phyloP scores from a whole-genome alignment of 1,140 invertebrate species.

The Goniozus legneri region DNA sequence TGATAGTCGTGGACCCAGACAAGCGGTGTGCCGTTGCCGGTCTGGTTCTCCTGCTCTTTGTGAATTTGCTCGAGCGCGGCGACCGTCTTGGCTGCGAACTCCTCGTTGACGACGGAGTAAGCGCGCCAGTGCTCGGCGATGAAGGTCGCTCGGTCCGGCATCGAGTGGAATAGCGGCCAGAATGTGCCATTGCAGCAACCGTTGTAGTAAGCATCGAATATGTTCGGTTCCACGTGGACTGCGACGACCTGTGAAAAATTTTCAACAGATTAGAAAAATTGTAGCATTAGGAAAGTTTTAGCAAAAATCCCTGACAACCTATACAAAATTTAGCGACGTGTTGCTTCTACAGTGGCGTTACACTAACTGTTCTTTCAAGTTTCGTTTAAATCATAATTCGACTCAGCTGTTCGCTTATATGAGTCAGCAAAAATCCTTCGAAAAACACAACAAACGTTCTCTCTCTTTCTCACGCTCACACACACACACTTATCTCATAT shows the following conservation, averaged over 20 bases:
- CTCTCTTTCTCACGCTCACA: no score
- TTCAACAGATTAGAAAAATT: no score
- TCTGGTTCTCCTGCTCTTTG: constrained; percentile 58
- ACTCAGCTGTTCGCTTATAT: no score
- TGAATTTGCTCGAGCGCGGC: constrained; percentile 65
- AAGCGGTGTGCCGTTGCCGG: constrained; percentile 63
- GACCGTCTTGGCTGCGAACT: constrained; percentile 74
- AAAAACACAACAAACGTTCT: no score
- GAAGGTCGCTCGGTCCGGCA: constrained; percentile 78
- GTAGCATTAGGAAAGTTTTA: no score
- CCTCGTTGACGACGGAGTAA: constrained; percentile 76
- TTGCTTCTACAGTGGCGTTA: no score
- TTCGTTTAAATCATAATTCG: no score
- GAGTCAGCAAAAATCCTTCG: no score
- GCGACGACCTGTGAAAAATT: constrained; percentile 69
- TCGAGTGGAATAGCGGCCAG: constrained; percentile 89
- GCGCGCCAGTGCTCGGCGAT: constrained; percentile 78
- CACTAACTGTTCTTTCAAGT: no score
- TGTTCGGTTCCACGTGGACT: constrained; percentile 68
- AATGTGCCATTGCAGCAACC: constrained; percentile 89
- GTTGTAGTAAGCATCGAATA: constrained; percentile 86
- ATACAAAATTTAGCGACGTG: no score
- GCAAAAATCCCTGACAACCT: no score
- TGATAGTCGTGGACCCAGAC: constrained; percentile 94
- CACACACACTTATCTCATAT: no score